Conservation (phyloP, 2,888 invertebrate species). For the Troilus luridus region DNA sequence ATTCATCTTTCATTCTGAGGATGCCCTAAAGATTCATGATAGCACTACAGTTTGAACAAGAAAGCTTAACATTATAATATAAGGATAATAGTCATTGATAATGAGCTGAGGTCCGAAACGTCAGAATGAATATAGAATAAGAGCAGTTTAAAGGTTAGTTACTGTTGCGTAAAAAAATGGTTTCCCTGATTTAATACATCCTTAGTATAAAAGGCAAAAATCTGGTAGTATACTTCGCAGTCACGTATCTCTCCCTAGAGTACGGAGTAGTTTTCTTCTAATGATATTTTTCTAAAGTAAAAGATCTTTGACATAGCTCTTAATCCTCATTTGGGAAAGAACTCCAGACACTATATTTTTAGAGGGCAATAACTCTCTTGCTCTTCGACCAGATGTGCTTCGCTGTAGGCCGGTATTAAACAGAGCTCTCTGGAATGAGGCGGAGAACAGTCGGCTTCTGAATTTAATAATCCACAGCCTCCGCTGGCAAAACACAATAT, state of each 20-base stretch:
- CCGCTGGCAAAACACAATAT: background rate
- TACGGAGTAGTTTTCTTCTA: background rate
- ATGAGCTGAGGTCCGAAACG: too few relatives aligned
- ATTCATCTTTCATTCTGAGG: too few relatives aligned
- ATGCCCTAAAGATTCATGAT: too few relatives aligned
- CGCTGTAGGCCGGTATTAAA: constrained; percentile 14
- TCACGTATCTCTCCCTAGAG: background rate
- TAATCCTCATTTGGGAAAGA: background rate
- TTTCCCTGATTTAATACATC: too few relatives aligned
- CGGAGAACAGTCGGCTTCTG: background rate
- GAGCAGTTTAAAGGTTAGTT: too few relatives aligned
- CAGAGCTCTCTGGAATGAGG: background rate
- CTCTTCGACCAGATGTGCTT: constrained; percentile 7
- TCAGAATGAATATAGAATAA: too few relatives aligned
- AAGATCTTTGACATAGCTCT: background rate
- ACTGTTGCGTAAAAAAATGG: too few relatives aligned
- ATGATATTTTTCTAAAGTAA: background rate
- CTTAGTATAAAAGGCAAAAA: background rate
- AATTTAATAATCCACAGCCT: constrained; percentile 8
- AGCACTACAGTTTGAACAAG: too few relatives aligned
- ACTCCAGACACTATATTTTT: constrained; percentile 17
- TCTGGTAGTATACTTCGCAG: background rate
- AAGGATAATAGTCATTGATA: too few relatives aligned
- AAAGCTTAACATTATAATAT: too few relatives aligned
- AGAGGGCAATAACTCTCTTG: constrained; percentile 16